Base-by-base conservation (phyloP, 1,140 invertebrate species). In the Liolophura sinensis region DNA sequence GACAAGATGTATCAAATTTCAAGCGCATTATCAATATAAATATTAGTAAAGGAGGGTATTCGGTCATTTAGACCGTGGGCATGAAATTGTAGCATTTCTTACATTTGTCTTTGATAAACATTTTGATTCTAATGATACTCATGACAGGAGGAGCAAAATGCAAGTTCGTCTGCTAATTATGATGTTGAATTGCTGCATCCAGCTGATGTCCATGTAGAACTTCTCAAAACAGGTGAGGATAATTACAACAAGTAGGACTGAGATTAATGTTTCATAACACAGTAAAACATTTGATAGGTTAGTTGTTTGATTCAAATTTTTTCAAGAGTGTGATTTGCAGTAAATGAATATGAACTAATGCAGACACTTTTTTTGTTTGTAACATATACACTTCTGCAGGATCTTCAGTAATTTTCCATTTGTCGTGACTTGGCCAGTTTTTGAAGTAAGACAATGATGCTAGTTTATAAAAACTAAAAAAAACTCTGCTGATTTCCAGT, bases 161-260 rank as follows among this genome's bases (percentile, higher is more conserved):
- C 96, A 0, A 95, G 92, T 83, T 97, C 95, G 0, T 98, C 95
- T 58, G 94, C 95, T 0, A 98, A 98, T 86, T 99, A 99, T 81
- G 96, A 99, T 82, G 96, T 99, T 0, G 95, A 98, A 84, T 92
- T 99, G 54, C 91, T 96, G 71, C 96, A 99, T 82, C 90, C 92
- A 0, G 89, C 89, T 1, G 88, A 89, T 18, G 93, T 94, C 0
- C 95, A 97, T 82, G 87, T 89, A 0, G 89, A 92, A 0, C 88
- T 96, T 40, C 84, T 93, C 52, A 88, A 89, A 87, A 87, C 63
- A 48, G 70, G 72, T 64, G 54, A 59, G 1, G 31, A 47, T 15
- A 59, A 71, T n/a, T n/a, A 14, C 49, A 51, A 51, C 49, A 14
- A 14, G n/a, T n/a, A 51, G n/a, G 14, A 15, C 14, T 51, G 14